Percentiles rank a stretch among this genome's conserved stretches.
phyloP scores from a whole-genome alignment of 2,113 vertebrate genomes.

The Pardalotus punctatus region DNA sequence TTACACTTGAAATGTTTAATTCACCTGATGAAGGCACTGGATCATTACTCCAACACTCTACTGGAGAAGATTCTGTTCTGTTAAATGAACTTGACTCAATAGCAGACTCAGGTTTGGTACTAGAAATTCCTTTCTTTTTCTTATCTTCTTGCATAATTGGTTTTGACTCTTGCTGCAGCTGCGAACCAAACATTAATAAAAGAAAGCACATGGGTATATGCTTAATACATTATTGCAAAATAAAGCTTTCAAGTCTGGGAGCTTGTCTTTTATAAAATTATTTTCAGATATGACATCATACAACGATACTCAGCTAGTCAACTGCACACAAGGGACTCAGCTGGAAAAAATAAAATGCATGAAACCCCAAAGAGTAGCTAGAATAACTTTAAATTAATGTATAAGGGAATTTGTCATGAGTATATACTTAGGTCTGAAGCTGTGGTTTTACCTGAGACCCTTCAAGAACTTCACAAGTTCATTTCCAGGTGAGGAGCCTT shows the following conservation, averaged over 20 bases:
- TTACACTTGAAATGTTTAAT: neutral
- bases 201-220: neutral
- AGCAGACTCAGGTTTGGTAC: neutral
- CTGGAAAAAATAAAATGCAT: neutral
- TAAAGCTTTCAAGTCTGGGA: neutral
- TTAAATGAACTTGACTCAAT: neutral
- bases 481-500: neutral
- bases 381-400: neutral
- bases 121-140: neutral
- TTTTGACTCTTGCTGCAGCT: conserved; percentile 29
- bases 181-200: neutral
- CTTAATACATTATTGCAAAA: neutral
- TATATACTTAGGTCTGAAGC: neutral
- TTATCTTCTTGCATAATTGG: neutral
- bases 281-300: neutral
- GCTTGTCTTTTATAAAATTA: neutral
- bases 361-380: neutral
- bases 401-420: neutral
- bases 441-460: neutral
- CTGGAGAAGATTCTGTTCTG: neutral
- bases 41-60: neutral
- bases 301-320: neutral
- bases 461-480: neutral
- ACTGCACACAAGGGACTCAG: neutral
- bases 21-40: conserved; percentile 48